Conservation (phyloP, 2,797 vertebrate genomes). For the Hyperoplus lanceolatus region DNA sequence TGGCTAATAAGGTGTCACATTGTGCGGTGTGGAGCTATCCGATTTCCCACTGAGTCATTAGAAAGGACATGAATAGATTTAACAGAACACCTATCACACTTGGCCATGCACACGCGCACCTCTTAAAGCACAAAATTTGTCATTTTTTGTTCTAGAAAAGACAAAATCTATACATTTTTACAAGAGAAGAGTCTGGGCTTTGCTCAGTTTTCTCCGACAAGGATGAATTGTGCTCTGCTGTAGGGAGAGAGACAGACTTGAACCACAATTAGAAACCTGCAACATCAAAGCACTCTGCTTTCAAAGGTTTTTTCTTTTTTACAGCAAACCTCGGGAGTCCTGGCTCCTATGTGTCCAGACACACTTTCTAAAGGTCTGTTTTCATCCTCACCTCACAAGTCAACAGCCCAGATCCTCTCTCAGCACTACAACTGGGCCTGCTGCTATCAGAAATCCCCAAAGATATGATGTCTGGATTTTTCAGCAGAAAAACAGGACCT, state of each 20-base stretch:
- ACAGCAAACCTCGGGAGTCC: conserved; percentile 87
- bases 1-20: conserved; percentile 91
- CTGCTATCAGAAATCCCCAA: conserved; percentile 87
- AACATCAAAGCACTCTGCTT: conserved; percentile 86
- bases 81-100: conserved; percentile 54
- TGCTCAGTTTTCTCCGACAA: conserved; percentile 41
- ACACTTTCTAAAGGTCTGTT: conserved; percentile 90
- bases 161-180: conserved; percentile 22
- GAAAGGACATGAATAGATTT: conserved; percentile 75
- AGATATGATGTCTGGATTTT: conserved; percentile 94
- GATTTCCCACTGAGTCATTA: conserved; percentile 87
- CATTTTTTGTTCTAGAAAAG: conserved; percentile 3
- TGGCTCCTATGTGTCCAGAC: conserved; percentile 87
- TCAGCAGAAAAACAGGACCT: conserved; percentile 82
- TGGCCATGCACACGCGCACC: background rate
- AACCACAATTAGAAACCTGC: conserved; percentile 82
- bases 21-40: conserved; percentile 85
- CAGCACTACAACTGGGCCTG: conserved; percentile 83
- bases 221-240: conserved; percentile 56
- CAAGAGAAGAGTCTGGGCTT: conserved; percentile 40
- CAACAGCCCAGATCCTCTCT: conserved; percentile 87
- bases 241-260: conserved; percentile 80
- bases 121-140: conserved; percentile 13
- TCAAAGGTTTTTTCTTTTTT: conserved; percentile 88
- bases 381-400: conserved; percentile 91